Conservation (phyloP, 2,797 vertebrate species). For the Poecilia velifera region DNA sequence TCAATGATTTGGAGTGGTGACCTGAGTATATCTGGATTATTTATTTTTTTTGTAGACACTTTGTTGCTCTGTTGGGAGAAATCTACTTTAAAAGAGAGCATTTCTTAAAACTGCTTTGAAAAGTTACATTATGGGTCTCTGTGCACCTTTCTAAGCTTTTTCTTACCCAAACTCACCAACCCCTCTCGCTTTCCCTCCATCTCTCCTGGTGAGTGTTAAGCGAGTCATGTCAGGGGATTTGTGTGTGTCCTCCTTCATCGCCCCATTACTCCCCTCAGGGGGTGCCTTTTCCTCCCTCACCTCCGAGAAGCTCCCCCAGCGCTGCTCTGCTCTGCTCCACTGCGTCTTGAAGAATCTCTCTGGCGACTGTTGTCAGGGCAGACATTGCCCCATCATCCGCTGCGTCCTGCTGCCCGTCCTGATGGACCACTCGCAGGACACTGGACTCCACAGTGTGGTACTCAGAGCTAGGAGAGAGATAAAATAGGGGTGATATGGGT, state of each 20-base stretch:
- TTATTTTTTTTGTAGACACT: not conserved
- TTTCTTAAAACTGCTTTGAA: not conserved
- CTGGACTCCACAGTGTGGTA: conserved; percentile 85
- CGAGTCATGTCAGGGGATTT: conserved; percentile 90
- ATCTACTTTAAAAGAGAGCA: not conserved
- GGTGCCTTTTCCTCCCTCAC: conserved; percentile 83
- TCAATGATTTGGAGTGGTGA: not conserved
- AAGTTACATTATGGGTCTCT: conserved; percentile 35
- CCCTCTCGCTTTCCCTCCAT: conserved; percentile 62
- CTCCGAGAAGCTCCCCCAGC: conserved; percentile 92
- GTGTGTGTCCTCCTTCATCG: conserved; percentile 85
- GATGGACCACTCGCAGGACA: conserved; percentile 89
- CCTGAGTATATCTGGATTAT: not conserved
- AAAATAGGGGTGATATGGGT: conserved; percentile 34
- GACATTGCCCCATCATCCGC: conserved; percentile 84
- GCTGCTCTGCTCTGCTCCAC: conserved; percentile 88
- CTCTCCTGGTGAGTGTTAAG: conserved; percentile 90
- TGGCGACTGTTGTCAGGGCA: conserved; percentile 78
- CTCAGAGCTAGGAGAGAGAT: conserved; percentile 78
- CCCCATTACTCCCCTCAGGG: conserved; percentile 89
- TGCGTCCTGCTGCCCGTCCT: conserved; percentile 77
- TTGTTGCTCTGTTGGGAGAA: not conserved
- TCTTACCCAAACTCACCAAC: conserved; percentile 70
- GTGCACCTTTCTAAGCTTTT: conserved; percentile 37
- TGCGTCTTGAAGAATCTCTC: conserved; percentile 92